Evolutionary conservation across 2,113 vertebrate genomes (phyloP), one percentile per base, ranked within the genome.

Genomic region (Noctilio leporinus): DNA sequence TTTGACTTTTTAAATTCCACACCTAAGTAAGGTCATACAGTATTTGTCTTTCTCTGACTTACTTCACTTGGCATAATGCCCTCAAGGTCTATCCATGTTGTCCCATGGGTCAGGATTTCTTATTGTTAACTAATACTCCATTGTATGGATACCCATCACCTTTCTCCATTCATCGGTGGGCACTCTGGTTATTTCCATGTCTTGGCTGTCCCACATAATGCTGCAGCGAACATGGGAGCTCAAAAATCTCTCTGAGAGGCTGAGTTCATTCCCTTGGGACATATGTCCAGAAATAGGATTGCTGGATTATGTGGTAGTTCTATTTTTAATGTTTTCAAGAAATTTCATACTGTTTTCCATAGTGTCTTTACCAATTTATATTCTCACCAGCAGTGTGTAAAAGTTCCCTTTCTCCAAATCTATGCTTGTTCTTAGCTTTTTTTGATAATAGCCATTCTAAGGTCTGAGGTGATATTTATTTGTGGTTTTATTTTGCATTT

Each of bases 81-180:
- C 10, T 49, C 78, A 10, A 11, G 57, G 26, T 59, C n/a, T 28
- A 1, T 28, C 43, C 45, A 22, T 8, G 11, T 35, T 51, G 26
- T 33, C 9, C 4, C 20, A 22, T 19, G 20, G 1, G 45, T 20
- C 28, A 30, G 65, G 35, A 11, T 26, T 43, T 43, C 53, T 8
- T 0, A 0, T 20, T 38, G 33, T 40, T 49, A 33, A 78, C 24
- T 40, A 33, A 4, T 33, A 69, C 30, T 59, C 26, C 10, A 0
- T 38, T 47, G 59, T 5, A 3, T 55, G 16, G 38, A 57, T 1
- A 59, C 9, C 65, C 14, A 8, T 35, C 67, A 30, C 38, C 43
- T 15, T 40, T 24, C 35, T 9, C n/a, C 43, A 0, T 16, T 8
- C 78, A 40, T 15, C 77, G 17, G 14, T 19, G 55, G 35, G 2